Percentiles rank a stretch among this genome's conserved stretches.
phyloP scores from a whole-genome alignment of 2,888 invertebrate species.

The Deroplatys truncata region DNA sequence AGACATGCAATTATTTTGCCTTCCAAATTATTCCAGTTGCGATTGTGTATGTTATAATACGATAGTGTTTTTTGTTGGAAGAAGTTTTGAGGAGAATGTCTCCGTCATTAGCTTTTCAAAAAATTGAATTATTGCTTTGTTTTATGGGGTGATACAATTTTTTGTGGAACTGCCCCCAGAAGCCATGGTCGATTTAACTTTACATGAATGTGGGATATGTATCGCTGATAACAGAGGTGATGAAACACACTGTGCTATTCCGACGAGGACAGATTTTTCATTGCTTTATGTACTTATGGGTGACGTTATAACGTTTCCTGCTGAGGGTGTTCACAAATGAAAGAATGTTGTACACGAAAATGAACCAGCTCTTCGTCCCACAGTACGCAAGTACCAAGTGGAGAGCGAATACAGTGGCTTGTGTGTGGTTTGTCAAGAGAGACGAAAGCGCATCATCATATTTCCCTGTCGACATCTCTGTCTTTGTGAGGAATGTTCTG shows the following conservation, averaged over 20 bases:
- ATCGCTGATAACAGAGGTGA: too few relatives aligned
- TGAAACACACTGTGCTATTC: not conserved
- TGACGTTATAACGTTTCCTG: not conserved
- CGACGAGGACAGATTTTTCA: not conserved
- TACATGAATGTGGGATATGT: not conserved
- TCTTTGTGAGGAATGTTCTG: too few relatives aligned
- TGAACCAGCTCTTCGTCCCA: not conserved
- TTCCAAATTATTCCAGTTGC: conserved; percentile 22
- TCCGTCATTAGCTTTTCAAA: not conserved
- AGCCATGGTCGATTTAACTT: not conserved
- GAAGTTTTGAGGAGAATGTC: conserved; percentile 11
- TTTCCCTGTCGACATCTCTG: too few relatives aligned
- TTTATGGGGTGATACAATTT: not conserved
- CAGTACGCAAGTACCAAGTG: not conserved
- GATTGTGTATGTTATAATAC: conserved; percentile 15
- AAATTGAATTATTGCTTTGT: not conserved
- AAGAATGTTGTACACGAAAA: not conserved
- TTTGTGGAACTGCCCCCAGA: conserved; percentile 18
- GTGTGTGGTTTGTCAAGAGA: too few relatives aligned
- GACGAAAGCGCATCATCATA: too few relatives aligned
- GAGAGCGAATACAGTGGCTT: too few relatives aligned
- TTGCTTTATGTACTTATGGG: not conserved
- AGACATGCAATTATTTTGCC: conserved; percentile 20
- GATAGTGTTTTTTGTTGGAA: conserved; percentile 7
- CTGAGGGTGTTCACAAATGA: not conserved